Percentiles rank a stretch among this genome's conserved stretches.
Conservation (phyloP, 1,140 invertebrate genomes). For the Muscidifurax raptorellus region DNA sequence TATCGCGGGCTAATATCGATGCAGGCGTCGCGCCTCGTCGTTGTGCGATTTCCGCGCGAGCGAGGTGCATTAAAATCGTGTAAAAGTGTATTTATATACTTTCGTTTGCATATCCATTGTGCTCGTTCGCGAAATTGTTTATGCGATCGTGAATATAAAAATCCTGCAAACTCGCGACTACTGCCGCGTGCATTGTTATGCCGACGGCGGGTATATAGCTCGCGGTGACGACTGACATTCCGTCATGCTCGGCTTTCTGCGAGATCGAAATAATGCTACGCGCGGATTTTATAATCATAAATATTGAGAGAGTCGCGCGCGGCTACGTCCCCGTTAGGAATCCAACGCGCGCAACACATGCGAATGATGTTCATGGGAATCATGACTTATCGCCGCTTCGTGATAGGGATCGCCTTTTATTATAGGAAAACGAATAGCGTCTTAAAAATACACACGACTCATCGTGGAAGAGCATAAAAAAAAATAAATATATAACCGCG, state of each 20-base stretch:
- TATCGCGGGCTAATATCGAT: neutral
- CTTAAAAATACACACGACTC: no score
- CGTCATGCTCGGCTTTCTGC: constrained; percentile 74
- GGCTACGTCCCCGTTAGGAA: constrained; percentile 66
- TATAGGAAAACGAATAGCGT: neutral
- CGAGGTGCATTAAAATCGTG: neutral
- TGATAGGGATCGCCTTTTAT: neutral
- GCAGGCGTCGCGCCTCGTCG: neutral
- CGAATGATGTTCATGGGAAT: neutral
- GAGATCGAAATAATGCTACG: constrained; percentile 74
- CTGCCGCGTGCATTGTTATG: constrained; percentile 58
- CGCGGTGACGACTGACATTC: constrained; percentile 65
- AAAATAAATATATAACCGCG: neutral
- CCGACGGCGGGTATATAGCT: constrained; percentile 22
- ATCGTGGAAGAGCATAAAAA: no score
- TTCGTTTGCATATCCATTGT: neutral
- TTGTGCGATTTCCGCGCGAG: neutral
- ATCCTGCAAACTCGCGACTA: neutral
- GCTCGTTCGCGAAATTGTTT: neutral
- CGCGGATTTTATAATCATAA: constrained; percentile 74
- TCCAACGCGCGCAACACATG: constrained; percentile 48
- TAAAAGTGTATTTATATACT: neutral
- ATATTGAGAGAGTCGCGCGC: constrained; percentile 64
- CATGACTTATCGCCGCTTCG: neutral
- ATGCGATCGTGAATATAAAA: neutral